These are phyloP conservation scores for Caenorhabditis wallacei DNA, from an alignment of 2,888 invertebrate genomes.

Conservation along the genomic window DNA sequence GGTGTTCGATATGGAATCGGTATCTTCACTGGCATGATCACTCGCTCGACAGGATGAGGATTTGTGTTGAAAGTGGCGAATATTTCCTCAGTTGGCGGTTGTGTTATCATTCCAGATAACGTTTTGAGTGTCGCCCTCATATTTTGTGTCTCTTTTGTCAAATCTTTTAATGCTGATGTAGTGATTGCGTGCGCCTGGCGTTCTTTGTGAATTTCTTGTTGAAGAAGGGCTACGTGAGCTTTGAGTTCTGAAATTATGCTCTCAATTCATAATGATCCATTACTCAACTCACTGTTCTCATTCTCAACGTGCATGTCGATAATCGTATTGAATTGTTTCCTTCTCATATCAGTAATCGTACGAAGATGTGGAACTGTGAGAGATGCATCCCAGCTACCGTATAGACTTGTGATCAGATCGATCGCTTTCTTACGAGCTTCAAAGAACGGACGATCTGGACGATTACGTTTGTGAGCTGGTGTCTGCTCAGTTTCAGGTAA, in stretches of 20 bases:
- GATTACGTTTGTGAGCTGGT: neutral
- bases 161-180: neutral
- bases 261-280: too few species aligned
- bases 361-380: neutral
- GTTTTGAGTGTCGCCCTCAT: neutral
- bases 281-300: too few species aligned
- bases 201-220: neutral
- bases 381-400: conserved; percentile 3
- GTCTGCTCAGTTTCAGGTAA: neutral
- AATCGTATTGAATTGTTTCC: neutral
- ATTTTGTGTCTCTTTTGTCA: neutral
- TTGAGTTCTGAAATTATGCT: too few species aligned
- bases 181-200: neutral
- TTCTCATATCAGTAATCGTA: neutral
- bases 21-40: too few species aligned
- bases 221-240: neutral
- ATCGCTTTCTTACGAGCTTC: neutral
- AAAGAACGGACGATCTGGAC: neutral
- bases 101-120: conserved; percentile 4
- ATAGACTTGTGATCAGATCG: neutral
- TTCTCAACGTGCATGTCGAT: too few species aligned
- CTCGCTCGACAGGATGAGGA: too few species aligned
- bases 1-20: too few species aligned
- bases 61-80: too few species aligned
- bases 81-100: neutral